Evolutionary conservation across 2,797 vertebrate species (phyloP).

Genomic region (Coendou prehensilis): DNA sequence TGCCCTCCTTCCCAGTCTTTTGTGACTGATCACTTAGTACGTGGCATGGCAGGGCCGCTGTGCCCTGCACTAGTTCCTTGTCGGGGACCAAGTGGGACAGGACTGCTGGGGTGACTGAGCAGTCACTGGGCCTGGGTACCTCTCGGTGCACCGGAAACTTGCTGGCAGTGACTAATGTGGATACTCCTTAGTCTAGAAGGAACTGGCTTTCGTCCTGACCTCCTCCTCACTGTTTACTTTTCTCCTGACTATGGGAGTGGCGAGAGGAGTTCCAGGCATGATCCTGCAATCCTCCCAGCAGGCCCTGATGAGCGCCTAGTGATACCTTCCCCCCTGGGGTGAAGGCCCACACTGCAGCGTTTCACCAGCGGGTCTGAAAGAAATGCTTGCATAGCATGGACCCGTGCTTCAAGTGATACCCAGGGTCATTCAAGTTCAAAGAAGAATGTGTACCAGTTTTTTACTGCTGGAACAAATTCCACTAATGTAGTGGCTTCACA

Average conservation of each 20-base stretch:
- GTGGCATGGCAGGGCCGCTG: background rate
- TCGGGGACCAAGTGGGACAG: background rate
- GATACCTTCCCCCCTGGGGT: background rate
- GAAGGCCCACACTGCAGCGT: background rate
- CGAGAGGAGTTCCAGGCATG: background rate
- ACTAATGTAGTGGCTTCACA: background rate
- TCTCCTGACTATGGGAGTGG: background rate
- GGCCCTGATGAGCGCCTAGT: background rate
- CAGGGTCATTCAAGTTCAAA: background rate
- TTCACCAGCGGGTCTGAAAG: background rate
- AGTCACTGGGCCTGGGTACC: conserved; percentile 5
- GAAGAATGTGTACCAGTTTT: background rate
- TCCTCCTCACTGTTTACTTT: conserved; percentile 42
- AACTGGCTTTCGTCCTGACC: conserved; percentile 45
- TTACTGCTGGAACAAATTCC: background rate
- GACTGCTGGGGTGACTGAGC: background rate
- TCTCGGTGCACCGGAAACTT: conserved; percentile 45
- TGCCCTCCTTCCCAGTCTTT: background rate
- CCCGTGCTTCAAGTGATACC: background rate
- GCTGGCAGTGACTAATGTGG: conserved; percentile 65
- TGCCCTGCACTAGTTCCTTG: background rate
- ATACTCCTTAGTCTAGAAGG: conserved; percentile 14
- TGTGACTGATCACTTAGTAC: conserved; percentile 11
- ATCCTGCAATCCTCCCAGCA: background rate
- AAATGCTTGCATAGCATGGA: background rate